Evolutionary conservation across 2,888 invertebrate species (phyloP), one percentile per base, ranked within the genome.

Genomic region (Stenodera caucasica): DNA sequence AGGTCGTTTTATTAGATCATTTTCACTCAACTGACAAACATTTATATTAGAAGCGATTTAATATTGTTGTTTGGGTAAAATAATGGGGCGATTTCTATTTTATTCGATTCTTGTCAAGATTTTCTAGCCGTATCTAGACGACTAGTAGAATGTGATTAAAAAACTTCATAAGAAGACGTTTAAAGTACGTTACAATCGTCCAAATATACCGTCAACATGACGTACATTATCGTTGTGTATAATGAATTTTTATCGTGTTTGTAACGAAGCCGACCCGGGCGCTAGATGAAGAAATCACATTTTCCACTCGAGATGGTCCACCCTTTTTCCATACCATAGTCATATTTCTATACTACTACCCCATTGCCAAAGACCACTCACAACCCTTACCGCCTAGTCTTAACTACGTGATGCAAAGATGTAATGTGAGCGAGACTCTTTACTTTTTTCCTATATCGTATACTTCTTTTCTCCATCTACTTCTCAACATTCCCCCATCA

Each of bases 281-380:
- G 45, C 45, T 45, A 78, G 77, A 80, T 77, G 79, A 80, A 80
- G 80, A 80, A 80, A 80, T 80, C 79, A 78, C 78, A 80, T 80
- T 80, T 80, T 80, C 79, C 78, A 80, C 80, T 80, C 75, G 75
- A 79, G 74, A 75, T 76, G 72, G 66, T 69, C 63, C 61, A 53
- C 67, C 64, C 67, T 49, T 62, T 55, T 60, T 64, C 60, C 50
- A 45, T 11, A 21, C 21, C 45, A 26, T 45, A 45, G 45, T 45
- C 45, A 45, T 45, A 45, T n/a, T 21, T 18, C 11, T 45, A 45
- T 45, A 45, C 18, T 56, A 35, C 68, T 68, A 61, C 65, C 60
- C 69, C 67, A 63, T 67, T 74, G 72, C 73, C 73, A 74, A 75
- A 76, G 78, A 79, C 78, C 78, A 80, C 80, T 79, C 78, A 79